Base-by-base conservation (phyloP, 2,888 invertebrate genomes). In the Sarcophaga carnaria region DNA sequence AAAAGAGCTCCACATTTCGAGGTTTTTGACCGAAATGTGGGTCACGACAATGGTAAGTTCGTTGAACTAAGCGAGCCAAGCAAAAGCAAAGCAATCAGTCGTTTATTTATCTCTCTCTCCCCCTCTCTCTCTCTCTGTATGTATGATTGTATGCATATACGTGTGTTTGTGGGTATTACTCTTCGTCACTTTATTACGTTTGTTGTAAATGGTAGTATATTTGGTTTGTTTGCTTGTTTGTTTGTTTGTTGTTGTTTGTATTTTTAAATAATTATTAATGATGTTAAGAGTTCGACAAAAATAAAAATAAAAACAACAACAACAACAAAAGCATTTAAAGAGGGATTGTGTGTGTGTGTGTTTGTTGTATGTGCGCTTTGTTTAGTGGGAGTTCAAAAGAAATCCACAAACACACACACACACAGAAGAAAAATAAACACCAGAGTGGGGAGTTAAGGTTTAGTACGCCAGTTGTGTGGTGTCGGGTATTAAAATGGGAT, bases 21-120 rank as follows among this genome's bases (percentile, higher is more conserved):
- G 93, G 93, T 93, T 91, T 91, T 90, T 93, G 93, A 93, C 93
- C 93, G 92, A 92, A 92, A 93, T 91, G 89, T 93, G 89, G 93
- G 93, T 93, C 93, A 93, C 93, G 93, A 93, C 93, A 93, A 93
- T 93, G 93, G 92, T 91, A 91, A 92, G 93, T 93, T 93, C 93
- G 92, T 92, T 93, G 93, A 93, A 93, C 93, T 93, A 91, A 91
- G 70, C 86, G 59, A 54, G 54, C 54, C 54, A 82, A 82, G 76
- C 82, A 77, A 77, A 54, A 83, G 83, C 83, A 78, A 69, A 76
- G 75, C 84, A 80, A 91, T 90, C 89, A 89, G 90, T 89, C 89
- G 90, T 63, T 59, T 63, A 77, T 77, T 60, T 70, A 70, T 77
- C 66, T 69, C 83, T 45, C 54, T 45, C 12, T 54, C 27, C 5